These are phyloP conservation scores for Illadopsis cleaveri DNA, from an alignment of 2,113 vertebrate genomes.

Conservation along the genomic window DNA sequence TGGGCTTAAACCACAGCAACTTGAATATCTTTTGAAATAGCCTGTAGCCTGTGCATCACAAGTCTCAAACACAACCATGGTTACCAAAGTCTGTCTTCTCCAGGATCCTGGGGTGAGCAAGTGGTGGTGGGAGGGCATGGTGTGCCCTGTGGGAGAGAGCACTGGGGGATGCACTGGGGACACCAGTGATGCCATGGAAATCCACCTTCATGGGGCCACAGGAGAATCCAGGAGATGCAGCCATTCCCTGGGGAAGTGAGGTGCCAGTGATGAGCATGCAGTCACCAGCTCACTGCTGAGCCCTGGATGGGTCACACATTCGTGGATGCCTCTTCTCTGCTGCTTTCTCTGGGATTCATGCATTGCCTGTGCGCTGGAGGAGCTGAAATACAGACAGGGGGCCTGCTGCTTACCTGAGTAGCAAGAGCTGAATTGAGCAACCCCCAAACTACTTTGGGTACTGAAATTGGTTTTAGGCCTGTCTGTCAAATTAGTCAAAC, in stretches of 20 bases:
- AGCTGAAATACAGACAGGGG: background rate
- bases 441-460: accelerated
- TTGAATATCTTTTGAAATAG: background rate
- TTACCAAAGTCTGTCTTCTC: background rate
- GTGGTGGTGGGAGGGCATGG: too few species aligned
- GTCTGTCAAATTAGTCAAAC: background rate
- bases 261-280: background rate
- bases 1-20: background rate
- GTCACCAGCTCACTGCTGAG: background rate
- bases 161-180: background rate
- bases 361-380: background rate
- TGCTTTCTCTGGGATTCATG: background rate
- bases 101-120: background rate
- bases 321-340: background rate
- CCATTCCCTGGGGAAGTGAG: background rate
- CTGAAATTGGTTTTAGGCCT: background rate
- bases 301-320: background rate
- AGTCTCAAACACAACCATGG: background rate
- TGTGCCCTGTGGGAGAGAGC: background rate
- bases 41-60: background rate
- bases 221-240: background rate
- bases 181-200: background rate
- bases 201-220: background rate
- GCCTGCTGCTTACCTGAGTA: background rate
- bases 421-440: background rate